Base-by-base conservation (phyloP, 1,140 invertebrate species). In the Microplitis demolitor region DNA sequence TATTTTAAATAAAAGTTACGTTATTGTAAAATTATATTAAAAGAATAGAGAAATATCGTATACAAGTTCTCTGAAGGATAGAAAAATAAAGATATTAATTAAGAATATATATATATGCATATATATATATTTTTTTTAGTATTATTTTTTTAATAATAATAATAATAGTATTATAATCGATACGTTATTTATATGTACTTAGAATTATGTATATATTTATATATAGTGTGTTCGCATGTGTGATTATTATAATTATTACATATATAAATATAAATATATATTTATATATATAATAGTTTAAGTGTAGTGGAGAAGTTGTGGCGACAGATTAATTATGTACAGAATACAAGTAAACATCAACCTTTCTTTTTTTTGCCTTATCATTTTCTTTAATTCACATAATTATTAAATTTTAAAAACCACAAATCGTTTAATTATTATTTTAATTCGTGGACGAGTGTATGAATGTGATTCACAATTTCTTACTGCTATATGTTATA, bases 61-160 rank as follows among this genome's bases (percentile, higher is more conserved):
- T 39, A 39, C 37, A 45, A 45, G 11, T 45, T 6, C 6, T 45
- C 8, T 45, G 6, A 45, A 45, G 39, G 39, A 67, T 45, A 45
- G 76, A 78, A 78, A 81, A 79, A 79, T 77, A 81, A 79, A 80
- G 78, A 77, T 80, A 76, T 80, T 81, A 84, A 84, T 82, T 82
- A 66, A 76, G 79, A 80, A 80, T 82, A 82, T 24, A 24, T 24
- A 24, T 24, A 24, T 24, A 24, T 24, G 81, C 83, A 81, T 80
- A 79, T 80, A n/a, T 39, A 39, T 39, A 39, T 5, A 39, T 9
- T 45, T 45, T 45, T 45, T 45, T 45, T 45, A 3, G 24, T 24
- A 24, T 24, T 80, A n/a, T 77, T 73, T 80, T 78, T 58, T 16
- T 50, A 58, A 54, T 69, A 58, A 75, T 81, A 82, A 45, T 82